Evolutionary conservation across 2,113 vertebrate genomes (phyloP).

Genomic region (Hymenochirus boettgeri): DNA sequence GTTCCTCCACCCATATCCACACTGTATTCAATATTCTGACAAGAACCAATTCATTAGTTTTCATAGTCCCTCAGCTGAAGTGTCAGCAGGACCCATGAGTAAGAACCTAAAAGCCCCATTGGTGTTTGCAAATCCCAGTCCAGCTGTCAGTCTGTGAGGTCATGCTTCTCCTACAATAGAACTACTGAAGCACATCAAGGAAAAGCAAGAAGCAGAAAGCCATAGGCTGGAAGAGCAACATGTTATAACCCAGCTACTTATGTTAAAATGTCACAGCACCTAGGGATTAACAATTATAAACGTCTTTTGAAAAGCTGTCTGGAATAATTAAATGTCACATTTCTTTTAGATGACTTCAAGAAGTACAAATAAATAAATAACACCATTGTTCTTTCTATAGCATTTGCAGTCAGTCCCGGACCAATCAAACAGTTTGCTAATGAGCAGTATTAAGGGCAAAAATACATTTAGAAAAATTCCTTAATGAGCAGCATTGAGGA

Average conservation of each 20-base stretch:
- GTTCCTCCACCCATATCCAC: conserved; percentile 2
- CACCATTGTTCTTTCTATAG: neutral
- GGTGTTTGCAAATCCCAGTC: conserved; percentile 14
- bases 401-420: neutral
- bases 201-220: conserved; percentile 17
- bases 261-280: conserved; percentile 37
- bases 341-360: conserved; percentile 10
- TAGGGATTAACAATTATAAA: conserved; percentile 21
- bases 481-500: conserved; percentile 1
- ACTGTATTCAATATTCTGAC: conserved; percentile 16
- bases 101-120: conserved; percentile 17
- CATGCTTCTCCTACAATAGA: conserved; percentile 24
- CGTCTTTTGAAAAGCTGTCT: conserved; percentile 18
- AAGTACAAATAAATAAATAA: conserved; percentile 2
- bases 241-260: conserved; percentile 37
- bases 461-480: conserved; percentile 6
- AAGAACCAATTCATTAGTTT: conserved; percentile 18
- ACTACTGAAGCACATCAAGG: conserved; percentile 12
- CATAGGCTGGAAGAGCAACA: too few relatives aligned
- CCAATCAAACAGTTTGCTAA: conserved; percentile 5
- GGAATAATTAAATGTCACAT: conserved; percentile 22
- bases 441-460: conserved; percentile 6
- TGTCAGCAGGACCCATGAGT: conserved; percentile 29
- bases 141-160: conserved; percentile 39
- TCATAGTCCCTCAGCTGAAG: conserved; percentile 28